Evolutionary conservation across 2,888 invertebrate genomes (phyloP).

Genomic region (Luffia ferchaultella): DNA sequence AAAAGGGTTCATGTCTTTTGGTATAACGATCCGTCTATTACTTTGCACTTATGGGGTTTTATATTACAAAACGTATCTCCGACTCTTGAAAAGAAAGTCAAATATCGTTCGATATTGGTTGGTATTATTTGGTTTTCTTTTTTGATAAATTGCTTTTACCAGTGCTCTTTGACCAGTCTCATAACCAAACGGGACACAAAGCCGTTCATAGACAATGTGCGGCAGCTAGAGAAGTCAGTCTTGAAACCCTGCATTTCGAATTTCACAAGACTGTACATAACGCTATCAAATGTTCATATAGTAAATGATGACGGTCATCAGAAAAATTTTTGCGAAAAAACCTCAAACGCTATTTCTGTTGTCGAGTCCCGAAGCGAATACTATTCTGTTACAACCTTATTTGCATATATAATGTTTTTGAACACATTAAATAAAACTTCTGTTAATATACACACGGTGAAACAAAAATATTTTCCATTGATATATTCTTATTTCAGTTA

Average conservation of each 20-base stretch:
- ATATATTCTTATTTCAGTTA: conserved; percentile 8
- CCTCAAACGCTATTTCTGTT: background rate
- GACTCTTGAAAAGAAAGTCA: background rate
- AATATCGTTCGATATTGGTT: background rate
- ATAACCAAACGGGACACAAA: conserved; percentile 5
- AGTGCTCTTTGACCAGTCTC: conserved; percentile 12
- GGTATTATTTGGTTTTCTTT: conserved; percentile 12
- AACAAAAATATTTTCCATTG: conserved; percentile 8
- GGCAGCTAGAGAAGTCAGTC: background rate
- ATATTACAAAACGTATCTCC: conserved; percentile 3
- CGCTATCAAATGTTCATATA: conserved; percentile 2
- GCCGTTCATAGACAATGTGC: conserved; percentile 1
- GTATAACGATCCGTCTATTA: conserved; percentile 1
- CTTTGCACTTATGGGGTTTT: conserved; percentile 4
- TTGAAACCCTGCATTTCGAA: conserved; percentile 2
- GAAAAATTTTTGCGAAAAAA: conserved; percentile 6
- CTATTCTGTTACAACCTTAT: conserved; percentile 6
- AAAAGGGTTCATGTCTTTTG: conserved; percentile 1
- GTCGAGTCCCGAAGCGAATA: conserved; percentile 1
- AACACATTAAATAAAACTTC: background rate
- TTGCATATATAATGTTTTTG: background rate
- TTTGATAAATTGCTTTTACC: conserved; percentile 13
- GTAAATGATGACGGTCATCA: conserved; percentile 1
- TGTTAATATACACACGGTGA: conserved; percentile 7
- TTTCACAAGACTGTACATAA: background rate